Conservation (phyloP, 2,888 invertebrate species). For the Pyralis farinalis region DNA sequence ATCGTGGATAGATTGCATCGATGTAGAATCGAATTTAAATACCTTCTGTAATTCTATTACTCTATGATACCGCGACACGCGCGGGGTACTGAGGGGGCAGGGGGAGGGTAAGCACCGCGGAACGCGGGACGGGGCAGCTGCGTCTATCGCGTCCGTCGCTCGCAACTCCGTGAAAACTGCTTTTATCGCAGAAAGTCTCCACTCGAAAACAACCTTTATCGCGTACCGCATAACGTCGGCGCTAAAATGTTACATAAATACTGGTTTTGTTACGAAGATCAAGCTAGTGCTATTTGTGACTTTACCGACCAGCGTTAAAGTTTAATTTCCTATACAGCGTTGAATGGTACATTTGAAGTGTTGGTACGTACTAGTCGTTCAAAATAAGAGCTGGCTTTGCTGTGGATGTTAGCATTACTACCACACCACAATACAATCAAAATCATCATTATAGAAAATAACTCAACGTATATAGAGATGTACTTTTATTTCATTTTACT, state of each 20-base stretch:
- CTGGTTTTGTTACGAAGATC: background rate
- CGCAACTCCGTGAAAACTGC: slow-evolving; percentile 63
- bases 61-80: slow-evolving; percentile 68
- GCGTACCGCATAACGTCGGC: background rate
- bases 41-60: slow-evolving; percentile 13
- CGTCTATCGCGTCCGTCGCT: slow-evolving; percentile 69
- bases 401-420: too few relatives aligned
- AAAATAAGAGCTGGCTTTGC: slow-evolving; percentile 5
- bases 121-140: slow-evolving; percentile 61
- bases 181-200: slow-evolving; percentile 46
- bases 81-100: slow-evolving; percentile 52
- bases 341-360: background rate
- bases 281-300: background rate
- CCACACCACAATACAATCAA: too few relatives aligned
- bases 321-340: too few relatives aligned
- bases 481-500: too few relatives aligned
- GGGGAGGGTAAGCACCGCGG: slow-evolving; percentile 31
- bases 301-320: background rate
- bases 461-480: too few relatives aligned
- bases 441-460: too few relatives aligned
- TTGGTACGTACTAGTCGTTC: slow-evolving; percentile 2
- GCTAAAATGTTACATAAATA: background rate
- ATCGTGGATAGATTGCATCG: too few relatives aligned
- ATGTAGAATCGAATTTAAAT: too few relatives aligned
- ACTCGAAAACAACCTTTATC: slow-evolving; percentile 27